phyloP scores from a whole-genome alignment of 2,113 vertebrate species.

The Scopus umbretta region DNA sequence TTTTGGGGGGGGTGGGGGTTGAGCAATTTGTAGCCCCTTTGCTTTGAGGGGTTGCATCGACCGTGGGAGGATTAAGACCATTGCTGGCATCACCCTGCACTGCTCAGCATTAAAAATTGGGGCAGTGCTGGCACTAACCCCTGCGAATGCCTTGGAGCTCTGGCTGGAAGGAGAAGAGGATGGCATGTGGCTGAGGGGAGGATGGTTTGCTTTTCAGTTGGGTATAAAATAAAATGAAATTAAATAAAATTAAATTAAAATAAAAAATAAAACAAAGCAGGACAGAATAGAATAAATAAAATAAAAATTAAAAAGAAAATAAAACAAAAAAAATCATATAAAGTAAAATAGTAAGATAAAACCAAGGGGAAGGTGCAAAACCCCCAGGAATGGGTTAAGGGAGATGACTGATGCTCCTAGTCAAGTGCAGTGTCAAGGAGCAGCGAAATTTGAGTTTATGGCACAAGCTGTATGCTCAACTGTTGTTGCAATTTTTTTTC shows the following conservation, averaged over 20 bases:
- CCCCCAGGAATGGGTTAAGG: too few relatives aligned
- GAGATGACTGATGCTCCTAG: background rate
- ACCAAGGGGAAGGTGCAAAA: background rate
- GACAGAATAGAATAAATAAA: too few relatives aligned
- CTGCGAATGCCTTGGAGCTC: background rate
- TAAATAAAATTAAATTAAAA: background rate
- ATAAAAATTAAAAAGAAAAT: background rate
- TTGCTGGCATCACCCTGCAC: rapidly evolving
- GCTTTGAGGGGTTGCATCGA: background rate
- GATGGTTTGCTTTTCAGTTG: background rate
- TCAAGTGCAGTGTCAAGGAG: rapidly evolving
- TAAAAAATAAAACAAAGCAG: too few relatives aligned
- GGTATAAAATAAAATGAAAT: background rate
- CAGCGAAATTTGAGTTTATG: background rate
- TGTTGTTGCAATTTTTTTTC: rapidly evolving
- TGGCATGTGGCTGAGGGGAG: background rate
- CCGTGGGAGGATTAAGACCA: rapidly evolving
- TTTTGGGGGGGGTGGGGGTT: background rate
- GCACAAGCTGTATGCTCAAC: background rate
- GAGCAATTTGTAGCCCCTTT: background rate
- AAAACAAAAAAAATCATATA: background rate
- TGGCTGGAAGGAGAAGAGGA: background rate
- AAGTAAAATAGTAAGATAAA: background rate
- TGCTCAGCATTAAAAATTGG: rapidly evolving
- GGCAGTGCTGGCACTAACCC: rapidly evolving